These are phyloP conservation scores for Nasonovia ribisnigri DNA, from an alignment of 2,888 invertebrate species.

Conservation along the genomic window DNA sequence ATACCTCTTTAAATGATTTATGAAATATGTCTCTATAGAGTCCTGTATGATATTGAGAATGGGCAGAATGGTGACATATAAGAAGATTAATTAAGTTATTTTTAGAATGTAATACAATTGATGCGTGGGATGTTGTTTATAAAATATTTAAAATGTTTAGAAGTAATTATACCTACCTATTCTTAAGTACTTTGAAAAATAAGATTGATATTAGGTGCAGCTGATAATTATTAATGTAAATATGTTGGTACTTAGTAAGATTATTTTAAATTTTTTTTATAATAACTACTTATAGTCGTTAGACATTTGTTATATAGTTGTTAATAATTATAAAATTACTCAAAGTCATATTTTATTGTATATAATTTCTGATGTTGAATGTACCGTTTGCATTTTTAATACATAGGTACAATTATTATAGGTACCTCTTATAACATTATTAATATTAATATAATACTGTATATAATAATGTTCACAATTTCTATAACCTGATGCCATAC, in stretches of 20 bases:
- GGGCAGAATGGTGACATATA: background rate
- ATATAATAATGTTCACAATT: background rate
- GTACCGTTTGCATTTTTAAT: background rate
- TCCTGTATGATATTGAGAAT: background rate
- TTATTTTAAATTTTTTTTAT: background rate
- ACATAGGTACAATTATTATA: background rate
- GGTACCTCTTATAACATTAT: background rate
- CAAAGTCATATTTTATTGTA: background rate
- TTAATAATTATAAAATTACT: background rate
- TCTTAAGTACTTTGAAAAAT: background rate
- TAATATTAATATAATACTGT: background rate
- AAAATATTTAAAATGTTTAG: background rate
- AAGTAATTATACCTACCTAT: background rate
- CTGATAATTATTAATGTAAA: background rate
- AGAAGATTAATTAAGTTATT: conserved; percentile 32
- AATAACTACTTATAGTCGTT: background rate
- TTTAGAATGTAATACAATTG: conserved; percentile 1
- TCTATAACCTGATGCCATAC: background rate
- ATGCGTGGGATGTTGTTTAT: background rate
- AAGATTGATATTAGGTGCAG: background rate
- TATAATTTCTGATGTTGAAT: background rate
- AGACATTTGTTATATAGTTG: background rate
- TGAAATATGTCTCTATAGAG: conserved; percentile 22
- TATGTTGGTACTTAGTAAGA: background rate
- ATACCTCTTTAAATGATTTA: conserved; percentile 43